Percentiles rank a stretch among this genome's conserved stretches.
Conservation (phyloP, 53 echinoderm and acorn worm genomes). For the Temnopleurus reevesii region DNA sequence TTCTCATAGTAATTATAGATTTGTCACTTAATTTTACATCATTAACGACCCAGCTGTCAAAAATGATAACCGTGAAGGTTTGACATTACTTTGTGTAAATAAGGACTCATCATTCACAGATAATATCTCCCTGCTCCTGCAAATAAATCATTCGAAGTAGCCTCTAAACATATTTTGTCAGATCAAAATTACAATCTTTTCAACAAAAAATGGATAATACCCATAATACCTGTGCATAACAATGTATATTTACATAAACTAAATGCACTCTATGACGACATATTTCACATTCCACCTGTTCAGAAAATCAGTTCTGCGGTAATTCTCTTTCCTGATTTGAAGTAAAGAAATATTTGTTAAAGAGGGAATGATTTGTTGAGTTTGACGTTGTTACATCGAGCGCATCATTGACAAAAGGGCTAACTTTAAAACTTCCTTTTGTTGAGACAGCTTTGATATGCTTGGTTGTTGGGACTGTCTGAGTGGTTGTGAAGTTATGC, state of each 20-base stretch:
- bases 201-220: neutral
- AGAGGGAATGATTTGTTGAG: neutral
- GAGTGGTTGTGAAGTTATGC: neutral
- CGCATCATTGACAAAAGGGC: neutral
- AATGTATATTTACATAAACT: neutral
- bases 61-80: neutral
- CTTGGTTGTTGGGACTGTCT: neutral
- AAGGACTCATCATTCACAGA: neutral
- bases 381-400: neutral
- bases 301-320: neutral
- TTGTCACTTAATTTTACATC: neutral
- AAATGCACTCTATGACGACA: neutral
- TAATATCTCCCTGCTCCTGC: neutral
- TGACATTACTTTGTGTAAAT: neutral
- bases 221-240: neutral
- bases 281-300: constrained; percentile 28
- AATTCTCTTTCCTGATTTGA: neutral
- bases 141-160: neutral
- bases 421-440: neutral
- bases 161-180: neutral
- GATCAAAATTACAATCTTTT: neutral
- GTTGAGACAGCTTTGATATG: neutral
- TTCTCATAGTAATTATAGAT: too few species aligned
- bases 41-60: neutral
- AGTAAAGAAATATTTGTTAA: neutral